These are phyloP conservation scores for Ostrea edulis DNA, from an alignment of 1,140 invertebrate genomes.

Conservation along the genomic window DNA sequence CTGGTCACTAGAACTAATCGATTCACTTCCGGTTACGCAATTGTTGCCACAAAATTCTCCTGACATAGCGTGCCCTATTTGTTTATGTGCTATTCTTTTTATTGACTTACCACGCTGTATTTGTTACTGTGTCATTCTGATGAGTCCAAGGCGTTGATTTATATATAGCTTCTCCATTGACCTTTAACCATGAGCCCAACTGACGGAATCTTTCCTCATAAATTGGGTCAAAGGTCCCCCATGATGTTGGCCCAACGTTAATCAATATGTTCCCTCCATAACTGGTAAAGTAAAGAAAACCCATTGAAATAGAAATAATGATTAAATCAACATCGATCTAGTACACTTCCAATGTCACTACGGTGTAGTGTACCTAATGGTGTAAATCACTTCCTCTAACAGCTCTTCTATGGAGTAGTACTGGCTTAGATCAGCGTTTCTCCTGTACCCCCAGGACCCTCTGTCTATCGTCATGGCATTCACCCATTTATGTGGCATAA, in stretches of 20 bases:
- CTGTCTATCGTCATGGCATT: conserved; percentile 91
- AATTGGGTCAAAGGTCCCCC: conserved; percentile 91
- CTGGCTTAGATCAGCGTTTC: conserved; percentile 87
- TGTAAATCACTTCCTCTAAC: conserved; percentile 86
- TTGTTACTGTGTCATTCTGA: conserved; percentile 89
- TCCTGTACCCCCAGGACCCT: conserved; percentile 85
- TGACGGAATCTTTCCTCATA: conserved; percentile 90
- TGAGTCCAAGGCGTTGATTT: conserved; percentile 84
- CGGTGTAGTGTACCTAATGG: conserved; percentile 81
- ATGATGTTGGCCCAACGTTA: conserved; percentile 94
- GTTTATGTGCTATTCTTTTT: no score
- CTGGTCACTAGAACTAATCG: no score
- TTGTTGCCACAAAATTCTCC: no score
- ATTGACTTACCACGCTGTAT: conserved; percentile 80
- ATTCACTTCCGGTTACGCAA: no score
- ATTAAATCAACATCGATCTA: no score
- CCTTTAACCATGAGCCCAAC: conserved; percentile 86
- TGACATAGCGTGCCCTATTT: no score
- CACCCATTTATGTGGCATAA: conserved; percentile 77
- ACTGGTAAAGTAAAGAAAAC: conserved; percentile 77
- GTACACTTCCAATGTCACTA: neutral
- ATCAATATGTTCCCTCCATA: conserved; percentile 93
- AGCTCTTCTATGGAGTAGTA: conserved; percentile 87
- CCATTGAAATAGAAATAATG: no score
- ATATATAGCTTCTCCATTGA: conserved; percentile 95